Percentiles rank a stretch among this genome's conserved stretches.
Conservation (phyloP, 2,797 vertebrate genomes). For the Ispidina lecontei region DNA sequence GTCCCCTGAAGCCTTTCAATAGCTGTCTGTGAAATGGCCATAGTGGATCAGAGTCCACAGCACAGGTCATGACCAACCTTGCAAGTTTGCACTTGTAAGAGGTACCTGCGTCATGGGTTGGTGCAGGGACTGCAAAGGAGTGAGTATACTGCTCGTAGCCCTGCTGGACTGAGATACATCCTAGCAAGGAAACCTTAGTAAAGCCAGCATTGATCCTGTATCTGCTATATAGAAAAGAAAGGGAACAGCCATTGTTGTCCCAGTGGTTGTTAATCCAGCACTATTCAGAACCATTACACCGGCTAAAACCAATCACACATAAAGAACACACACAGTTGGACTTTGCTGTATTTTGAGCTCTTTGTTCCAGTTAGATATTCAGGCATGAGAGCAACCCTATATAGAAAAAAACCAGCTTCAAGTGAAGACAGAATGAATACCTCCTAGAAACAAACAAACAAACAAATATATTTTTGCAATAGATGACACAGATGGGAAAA, state of each 20-base stretch:
- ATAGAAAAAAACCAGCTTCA: neutral
- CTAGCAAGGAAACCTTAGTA: neutral
- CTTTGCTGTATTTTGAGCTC: neutral
- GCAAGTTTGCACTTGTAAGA: neutral
- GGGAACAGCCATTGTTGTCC: rapidly evolving
- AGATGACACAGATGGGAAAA: constrained; percentile 25
- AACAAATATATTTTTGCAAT: neutral
- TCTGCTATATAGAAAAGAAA: neutral
- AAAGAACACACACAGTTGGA: neutral
- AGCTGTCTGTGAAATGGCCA: neutral
- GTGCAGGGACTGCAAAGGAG: rapidly evolving
- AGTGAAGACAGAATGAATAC: neutral
- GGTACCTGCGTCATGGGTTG: neutral
- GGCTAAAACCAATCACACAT: neutral
- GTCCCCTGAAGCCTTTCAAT: rapidly evolving
- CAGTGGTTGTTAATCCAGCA: neutral
- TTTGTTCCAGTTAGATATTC: neutral
- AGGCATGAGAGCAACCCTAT: neutral
- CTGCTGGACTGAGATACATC: neutral
- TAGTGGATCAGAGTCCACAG: neutral
- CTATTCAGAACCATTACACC: neutral
- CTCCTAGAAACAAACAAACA: neutral
- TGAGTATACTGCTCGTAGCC: rapidly evolving
- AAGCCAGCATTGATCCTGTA: neutral
- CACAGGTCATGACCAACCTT: neutral